Conservation (phyloP, 2,888 invertebrate species). For the Taenaris catops region DNA sequence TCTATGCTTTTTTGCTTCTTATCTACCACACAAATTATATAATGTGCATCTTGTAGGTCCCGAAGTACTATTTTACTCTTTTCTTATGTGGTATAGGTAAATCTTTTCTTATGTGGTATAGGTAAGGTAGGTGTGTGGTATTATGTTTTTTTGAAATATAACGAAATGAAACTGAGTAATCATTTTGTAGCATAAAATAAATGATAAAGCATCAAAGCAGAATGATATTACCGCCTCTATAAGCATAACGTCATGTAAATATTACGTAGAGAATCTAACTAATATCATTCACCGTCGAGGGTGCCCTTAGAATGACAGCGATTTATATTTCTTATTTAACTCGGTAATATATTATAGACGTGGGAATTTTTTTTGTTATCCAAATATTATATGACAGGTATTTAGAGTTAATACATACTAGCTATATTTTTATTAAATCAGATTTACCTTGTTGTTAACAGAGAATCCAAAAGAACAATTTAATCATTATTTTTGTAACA, state of each 20-base stretch:
- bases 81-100: too few relatives aligned
- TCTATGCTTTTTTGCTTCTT: too few relatives aligned
- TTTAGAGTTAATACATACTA: conserved; percentile 4
- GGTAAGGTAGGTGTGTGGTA: too few relatives aligned
- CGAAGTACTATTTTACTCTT: too few relatives aligned
- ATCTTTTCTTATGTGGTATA: too few relatives aligned
- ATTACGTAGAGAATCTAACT: conserved; percentile 10
- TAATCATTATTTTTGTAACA: too few relatives aligned
- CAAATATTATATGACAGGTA: conserved; percentile 10
- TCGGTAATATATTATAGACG: conserved; percentile 15
- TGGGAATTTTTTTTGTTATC: conserved; percentile 14
- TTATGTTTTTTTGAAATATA: too few relatives aligned
- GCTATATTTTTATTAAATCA: too few relatives aligned
- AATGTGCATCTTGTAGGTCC: too few relatives aligned
- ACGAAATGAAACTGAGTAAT: conserved; percentile 1
- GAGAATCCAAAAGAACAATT: too few relatives aligned
- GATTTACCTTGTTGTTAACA: too few relatives aligned
- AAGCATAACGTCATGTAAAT: conserved; percentile 13
- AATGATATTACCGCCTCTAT: conserved; percentile 2
- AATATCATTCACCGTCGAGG: conserved; percentile 16
- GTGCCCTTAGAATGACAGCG: conserved; percentile 17
- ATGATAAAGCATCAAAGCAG: neutral
- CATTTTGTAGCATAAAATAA: neutral
- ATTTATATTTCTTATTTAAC: conserved; percentile 22
- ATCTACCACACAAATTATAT: too few relatives aligned